Evolutionary conservation across 2,888 invertebrate species (phyloP), one percentile per base, ranked within the genome.

Genomic region (Trichacis sp.): DNA sequence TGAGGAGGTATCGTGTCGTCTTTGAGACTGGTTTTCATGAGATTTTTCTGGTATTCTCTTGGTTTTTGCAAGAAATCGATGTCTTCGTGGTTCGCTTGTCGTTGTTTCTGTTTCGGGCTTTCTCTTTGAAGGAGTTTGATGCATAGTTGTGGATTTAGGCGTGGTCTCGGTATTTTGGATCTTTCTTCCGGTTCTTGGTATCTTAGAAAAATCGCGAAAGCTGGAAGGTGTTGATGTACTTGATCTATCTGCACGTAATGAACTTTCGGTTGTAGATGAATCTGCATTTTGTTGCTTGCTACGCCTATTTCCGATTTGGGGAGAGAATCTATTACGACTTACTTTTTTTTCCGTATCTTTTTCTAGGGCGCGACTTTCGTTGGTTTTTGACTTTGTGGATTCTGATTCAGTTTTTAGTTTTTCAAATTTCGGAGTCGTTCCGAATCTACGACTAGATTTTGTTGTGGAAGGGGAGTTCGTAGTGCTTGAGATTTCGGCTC

Each of bases 161-260:
- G 71, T 48, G 1, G 71, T 63, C 11, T 69, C 54, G 1, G 73
- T 73, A 0, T 68, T 69, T 9, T 80, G 79, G 24, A 77, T 77
- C 58, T 81, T 81, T 38, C 82, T 69, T 6, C 79, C 81, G 0
- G 77, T 77, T 60, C 80, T 73, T 1, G 76, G 78, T 33, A 75
- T 74, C 9, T 29, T 74, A 62, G 0, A 63, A 5, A 24, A 2
- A 8, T 62, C 55, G 1, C 46, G 18, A 19, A n/a, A 18, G 9
- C 53, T 63, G 9, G 69, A 64, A 50, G 70, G 69, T 12, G 66
- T 58, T 2, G 72, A 69, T 1, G 72, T 65, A 4, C 67, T 71
- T 12, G n/a, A n/a, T n/a, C n/a, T n/a, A n/a, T n/a, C n/a, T n/a
- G n/a, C n/a, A n/a, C n/a, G n/a, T n/a, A n/a, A n/a, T n/a, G 64